A percentile compares a stretch with the other conserved stretches of the same genome.
Conservation (phyloP, 1,140 invertebrate genomes). For the Hylyphantes graminicola region DNA sequence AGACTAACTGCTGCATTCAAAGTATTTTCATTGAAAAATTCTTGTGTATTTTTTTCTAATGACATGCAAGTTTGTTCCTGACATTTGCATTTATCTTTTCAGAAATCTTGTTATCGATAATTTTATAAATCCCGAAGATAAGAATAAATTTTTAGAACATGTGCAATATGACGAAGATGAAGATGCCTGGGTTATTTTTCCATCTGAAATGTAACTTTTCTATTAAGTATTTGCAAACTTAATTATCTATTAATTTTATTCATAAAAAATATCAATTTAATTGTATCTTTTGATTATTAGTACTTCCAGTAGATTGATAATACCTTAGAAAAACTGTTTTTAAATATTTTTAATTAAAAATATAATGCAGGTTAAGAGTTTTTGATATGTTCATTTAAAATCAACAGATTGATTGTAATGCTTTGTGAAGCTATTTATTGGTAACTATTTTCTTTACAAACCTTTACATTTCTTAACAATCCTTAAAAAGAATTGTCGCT, state of each 20-base stretch:
- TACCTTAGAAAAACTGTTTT: no score
- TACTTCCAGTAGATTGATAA: no score
- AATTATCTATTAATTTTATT: neutral
- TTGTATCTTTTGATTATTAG: no score
- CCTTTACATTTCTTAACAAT: no score
- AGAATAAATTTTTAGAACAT: conserved; percentile 81
- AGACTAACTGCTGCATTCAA: neutral
- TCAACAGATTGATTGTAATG: no score
- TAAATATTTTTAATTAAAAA: no score
- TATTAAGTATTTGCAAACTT: neutral
- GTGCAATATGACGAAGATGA: conserved; percentile 83
- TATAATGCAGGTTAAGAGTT: no score
- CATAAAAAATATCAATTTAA: neutral
- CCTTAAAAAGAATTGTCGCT: no score
- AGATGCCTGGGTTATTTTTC: conserved; percentile 78
- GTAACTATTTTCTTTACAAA: no score
- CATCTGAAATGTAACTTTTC: conserved; percentile 16
- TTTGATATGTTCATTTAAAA: no score
- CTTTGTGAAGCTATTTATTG: no score
- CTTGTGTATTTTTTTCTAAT: neutral
- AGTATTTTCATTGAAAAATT: neutral
- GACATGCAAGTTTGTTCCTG: neutral
- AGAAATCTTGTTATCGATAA: conserved; percentile 80
- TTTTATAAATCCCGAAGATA: conserved; percentile 93
- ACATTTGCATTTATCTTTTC: conserved; percentile 44